Conservation (phyloP, 2,888 invertebrate genomes). For the Drosophila aldrichi region DNA sequence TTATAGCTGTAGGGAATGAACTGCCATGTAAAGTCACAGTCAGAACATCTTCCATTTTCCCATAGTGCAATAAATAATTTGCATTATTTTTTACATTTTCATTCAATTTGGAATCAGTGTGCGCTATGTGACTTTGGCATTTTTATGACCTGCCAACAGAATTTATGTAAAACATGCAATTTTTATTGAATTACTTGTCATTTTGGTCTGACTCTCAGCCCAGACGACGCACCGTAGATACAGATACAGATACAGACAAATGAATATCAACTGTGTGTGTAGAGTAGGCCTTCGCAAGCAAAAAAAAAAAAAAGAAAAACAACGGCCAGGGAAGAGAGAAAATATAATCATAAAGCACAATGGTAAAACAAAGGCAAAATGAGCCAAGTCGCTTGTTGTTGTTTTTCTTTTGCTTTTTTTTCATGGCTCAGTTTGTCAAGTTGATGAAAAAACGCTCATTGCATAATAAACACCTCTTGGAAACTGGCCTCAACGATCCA, state of each 20-base stretch:
- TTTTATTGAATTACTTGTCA: conserved; percentile 72
- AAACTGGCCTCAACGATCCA: conserved; percentile 41
- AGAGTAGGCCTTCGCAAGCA: conserved; percentile 35
- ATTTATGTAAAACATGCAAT: conserved; percentile 75
- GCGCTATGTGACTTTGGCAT: conserved; percentile 36
- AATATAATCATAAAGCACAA: conserved; percentile 39
- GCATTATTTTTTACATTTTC: conserved; percentile 5
- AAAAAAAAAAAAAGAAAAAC: conserved; percentile 8
- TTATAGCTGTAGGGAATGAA: too few relatives aligned
- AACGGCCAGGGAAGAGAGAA: conserved; percentile 15
- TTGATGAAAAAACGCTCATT: conserved; percentile 81
- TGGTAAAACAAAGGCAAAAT: conserved; percentile 57
- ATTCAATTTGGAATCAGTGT: conserved; percentile 32
- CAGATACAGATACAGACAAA: conserved; percentile 38
- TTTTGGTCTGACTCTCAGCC: conserved; percentile 39
- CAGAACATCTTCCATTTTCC: neutral
- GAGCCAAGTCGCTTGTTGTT: conserved; percentile 50
- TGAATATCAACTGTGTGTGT: conserved; percentile 41
- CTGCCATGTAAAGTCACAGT: neutral
- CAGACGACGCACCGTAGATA: conserved; percentile 46
- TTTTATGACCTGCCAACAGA: conserved; percentile 47
- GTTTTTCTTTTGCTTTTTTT: conserved; percentile 19
- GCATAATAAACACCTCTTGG: conserved; percentile 83
- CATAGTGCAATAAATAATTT: neutral
- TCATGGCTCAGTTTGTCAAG: conserved; percentile 75